A percentile compares a stretch with the other conserved stretches of the same genome.
Evolutionary conservation across 2,797 vertebrate genomes (phyloP).

Genomic region (Thamnophis elegans): DNA sequence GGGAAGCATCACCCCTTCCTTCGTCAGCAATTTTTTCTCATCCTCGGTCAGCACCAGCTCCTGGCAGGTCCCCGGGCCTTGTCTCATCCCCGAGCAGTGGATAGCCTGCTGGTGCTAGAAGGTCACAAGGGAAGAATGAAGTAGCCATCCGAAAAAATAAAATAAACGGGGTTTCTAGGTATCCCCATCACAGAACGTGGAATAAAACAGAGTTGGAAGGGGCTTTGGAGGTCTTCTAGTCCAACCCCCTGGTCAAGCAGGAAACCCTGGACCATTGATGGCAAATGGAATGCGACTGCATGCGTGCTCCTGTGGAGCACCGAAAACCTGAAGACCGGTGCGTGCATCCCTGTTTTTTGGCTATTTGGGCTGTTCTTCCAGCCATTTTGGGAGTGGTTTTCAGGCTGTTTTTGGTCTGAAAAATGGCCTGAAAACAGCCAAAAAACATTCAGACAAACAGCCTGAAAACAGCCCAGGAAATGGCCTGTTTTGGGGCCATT

Average conservation of each 20-base stretch:
- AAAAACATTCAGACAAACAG: too few species aligned
- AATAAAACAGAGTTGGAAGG: background rate
- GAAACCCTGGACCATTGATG: background rate
- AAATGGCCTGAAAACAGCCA: too few species aligned
- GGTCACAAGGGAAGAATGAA: accelerated
- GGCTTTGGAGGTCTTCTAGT: background rate
- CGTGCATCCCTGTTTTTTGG: too few species aligned
- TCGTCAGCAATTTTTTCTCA: slow-evolving; percentile 89
- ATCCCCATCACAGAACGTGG: background rate
- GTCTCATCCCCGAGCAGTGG: slow-evolving; percentile 48
- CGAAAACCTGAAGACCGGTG: too few species aligned
- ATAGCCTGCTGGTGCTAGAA: slow-evolving; percentile 57
- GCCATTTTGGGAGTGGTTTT: too few species aligned
- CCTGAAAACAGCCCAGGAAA: too few species aligned
- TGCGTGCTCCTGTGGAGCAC: too few species aligned
- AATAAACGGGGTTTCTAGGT: background rate
- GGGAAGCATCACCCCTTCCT: slow-evolving; percentile 86
- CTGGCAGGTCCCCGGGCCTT: slow-evolving; percentile 71
- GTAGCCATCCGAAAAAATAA: too few species aligned
- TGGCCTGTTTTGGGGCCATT: too few species aligned
- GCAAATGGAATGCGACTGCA: too few species aligned
- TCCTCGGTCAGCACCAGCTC: slow-evolving; percentile 90
- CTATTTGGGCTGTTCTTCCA: too few species aligned
- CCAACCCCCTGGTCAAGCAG: background rate
- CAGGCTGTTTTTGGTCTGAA: too few species aligned